Evolutionary conservation across 2,113 vertebrate genomes (phyloP).

Genomic region (Theristicus caerulescens): DNA sequence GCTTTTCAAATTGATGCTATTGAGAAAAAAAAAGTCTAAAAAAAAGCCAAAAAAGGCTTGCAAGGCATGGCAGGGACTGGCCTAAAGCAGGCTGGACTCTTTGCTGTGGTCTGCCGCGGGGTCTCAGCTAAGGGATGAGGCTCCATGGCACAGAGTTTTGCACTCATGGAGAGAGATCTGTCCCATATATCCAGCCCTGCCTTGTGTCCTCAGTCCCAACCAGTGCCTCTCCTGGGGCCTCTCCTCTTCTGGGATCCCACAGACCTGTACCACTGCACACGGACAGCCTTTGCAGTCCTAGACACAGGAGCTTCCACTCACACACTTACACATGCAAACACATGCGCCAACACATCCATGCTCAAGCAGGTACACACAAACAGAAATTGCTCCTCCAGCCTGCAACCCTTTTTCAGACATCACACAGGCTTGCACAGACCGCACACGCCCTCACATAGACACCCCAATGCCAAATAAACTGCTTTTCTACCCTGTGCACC

Average conservation of each 20-base stretch:
- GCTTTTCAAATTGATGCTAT: slow-evolving; percentile 22
- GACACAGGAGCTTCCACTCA: not conserved
- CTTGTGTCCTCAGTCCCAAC: not conserved
- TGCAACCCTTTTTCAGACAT: not conserved
- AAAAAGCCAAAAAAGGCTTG: not conserved
- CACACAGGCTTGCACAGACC: not conserved
- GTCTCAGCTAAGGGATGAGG: not conserved
- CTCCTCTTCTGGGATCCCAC: not conserved
- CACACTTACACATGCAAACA: too few species aligned
- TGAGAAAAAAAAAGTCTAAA: not conserved
- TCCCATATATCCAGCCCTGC: not conserved
- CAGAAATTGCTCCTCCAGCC: not conserved
- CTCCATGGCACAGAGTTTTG: not conserved
- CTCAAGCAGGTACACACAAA: accelerated
- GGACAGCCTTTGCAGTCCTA: accelerated
- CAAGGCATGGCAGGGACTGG: not conserved
- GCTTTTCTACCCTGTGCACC: not conserved
- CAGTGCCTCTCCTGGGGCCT: not conserved
- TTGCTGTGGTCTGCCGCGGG: not conserved
- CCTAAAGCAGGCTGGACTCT: not conserved
- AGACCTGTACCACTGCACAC: accelerated
- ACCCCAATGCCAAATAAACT: accelerated
- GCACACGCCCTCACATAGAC: not conserved
- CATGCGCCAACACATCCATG: accelerated
- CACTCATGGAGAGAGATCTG: not conserved